Evolutionary conservation across 2,113 vertebrate species (phyloP).

Genomic region (Vimba vimba): DNA sequence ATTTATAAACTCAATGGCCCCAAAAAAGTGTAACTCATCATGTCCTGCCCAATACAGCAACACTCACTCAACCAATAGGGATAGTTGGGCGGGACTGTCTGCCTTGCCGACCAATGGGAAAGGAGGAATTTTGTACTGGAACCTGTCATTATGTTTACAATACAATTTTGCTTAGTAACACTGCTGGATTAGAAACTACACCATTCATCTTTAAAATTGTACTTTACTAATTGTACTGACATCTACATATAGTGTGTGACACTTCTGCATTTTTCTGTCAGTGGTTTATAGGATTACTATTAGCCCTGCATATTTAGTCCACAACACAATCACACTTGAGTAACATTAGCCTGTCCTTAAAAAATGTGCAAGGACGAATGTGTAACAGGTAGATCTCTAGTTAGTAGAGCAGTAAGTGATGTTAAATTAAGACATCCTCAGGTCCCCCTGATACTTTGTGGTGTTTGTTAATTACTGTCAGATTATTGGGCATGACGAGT

Average conservation of each 20-base stretch:
- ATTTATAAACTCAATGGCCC: background rate
- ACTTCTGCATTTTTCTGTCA: too few species aligned
- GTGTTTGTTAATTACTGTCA: constrained; percentile 68
- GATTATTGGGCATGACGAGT: constrained; percentile 68
- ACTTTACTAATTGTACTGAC: background rate
- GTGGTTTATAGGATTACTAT: background rate
- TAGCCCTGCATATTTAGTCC: background rate
- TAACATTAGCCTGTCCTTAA: too few species aligned
- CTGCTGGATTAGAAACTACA: background rate
- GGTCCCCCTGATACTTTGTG: background rate
- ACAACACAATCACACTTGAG: background rate
- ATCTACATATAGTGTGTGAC: background rate
- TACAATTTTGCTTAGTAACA: background rate
- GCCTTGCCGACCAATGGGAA: background rate
- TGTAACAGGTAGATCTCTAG: background rate
- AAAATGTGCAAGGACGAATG: background rate
- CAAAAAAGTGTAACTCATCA: background rate
- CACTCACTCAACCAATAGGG: background rate
- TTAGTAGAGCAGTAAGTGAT: background rate
- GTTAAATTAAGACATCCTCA: background rate
- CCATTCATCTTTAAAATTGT: background rate
- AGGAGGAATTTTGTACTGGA: background rate
- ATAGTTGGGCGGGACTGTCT: background rate
- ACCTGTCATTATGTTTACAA: background rate
- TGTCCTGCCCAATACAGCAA: background rate